Conservation (phyloP, 2,797 vertebrate species). For the Tachyglossus aculeatus region DNA sequence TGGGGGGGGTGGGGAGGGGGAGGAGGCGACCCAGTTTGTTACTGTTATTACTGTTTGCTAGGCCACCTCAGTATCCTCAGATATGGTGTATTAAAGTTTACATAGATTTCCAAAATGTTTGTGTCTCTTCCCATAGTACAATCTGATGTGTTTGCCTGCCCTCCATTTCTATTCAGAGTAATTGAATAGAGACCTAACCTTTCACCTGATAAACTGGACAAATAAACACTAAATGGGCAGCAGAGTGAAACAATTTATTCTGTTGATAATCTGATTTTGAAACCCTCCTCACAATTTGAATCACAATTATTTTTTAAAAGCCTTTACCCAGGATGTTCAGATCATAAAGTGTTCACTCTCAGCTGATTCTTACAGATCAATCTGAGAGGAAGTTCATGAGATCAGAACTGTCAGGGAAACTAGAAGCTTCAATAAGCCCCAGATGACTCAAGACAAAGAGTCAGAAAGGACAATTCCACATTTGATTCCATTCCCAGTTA, state of each 20-base stretch:
- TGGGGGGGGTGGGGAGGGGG: too few relatives aligned
- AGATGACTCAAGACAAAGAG: not conserved
- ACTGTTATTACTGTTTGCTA: not conserved
- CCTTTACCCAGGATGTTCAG: rapidly evolving
- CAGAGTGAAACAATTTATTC: not conserved
- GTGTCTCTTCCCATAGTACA: slow-evolving; percentile 31
- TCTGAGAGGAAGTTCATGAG: not conserved
- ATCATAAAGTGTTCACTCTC: rapidly evolving
- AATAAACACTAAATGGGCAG: slow-evolving; percentile 42
- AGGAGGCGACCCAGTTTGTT: not conserved
- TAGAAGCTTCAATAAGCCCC: not conserved
- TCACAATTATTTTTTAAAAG: not conserved
- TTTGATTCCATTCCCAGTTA: rapidly evolving
- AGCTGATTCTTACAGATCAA: not conserved
- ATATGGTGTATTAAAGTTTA: not conserved
- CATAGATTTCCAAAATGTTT: slow-evolving; percentile 34
- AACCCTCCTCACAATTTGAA: not conserved
- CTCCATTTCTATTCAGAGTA: not conserved
- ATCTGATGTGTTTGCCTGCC: not conserved
- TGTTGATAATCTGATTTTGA: not conserved
- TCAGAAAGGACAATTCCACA: not conserved
- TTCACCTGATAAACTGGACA: slow-evolving; percentile 40
- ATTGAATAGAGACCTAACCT: slow-evolving; percentile 32
- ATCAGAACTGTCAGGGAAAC: not conserved
- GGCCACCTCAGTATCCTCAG: not conserved